Conservation (phyloP, 1,140 invertebrate genomes). For the Drosophila obscura region DNA sequence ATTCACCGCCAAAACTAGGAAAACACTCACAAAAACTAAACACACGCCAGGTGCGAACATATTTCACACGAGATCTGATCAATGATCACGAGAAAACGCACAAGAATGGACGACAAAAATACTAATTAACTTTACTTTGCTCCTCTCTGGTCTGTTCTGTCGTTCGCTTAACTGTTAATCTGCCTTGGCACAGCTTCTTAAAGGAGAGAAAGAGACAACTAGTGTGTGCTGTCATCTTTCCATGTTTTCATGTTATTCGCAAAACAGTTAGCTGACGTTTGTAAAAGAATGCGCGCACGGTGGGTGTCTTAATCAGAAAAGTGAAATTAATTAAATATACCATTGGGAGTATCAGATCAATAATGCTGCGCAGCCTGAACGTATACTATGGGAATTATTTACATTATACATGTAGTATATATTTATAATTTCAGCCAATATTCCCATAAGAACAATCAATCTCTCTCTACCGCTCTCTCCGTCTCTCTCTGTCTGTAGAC, state of each 20-base stretch:
- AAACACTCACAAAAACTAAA: no score
- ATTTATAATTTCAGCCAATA: slow-evolving; percentile 18
- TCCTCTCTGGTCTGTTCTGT: not conserved
- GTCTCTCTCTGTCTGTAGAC: not conserved
- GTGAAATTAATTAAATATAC: no score
- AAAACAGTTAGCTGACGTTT: not conserved
- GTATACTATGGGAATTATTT: slow-evolving; percentile 8
- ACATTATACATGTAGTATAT: not conserved
- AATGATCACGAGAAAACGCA: no score
- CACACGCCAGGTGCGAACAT: no score
- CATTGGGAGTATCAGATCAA: not conserved
- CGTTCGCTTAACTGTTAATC: slow-evolving; percentile 5
- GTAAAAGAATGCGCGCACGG: no score
- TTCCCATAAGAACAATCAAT: slow-evolving; percentile 5
- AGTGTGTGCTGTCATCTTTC: not conserved
- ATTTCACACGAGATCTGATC: no score
- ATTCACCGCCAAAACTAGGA: no score
- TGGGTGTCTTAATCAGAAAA: no score
- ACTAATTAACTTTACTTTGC: no score
- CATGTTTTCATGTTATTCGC: not conserved
- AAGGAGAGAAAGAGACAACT: not conserved
- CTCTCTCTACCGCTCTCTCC: not conserved
- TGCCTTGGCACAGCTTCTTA: no score
- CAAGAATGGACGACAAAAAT: no score
- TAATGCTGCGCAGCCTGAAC: slow-evolving; percentile 3